Evolutionary conservation across 2,888 invertebrate species (phyloP), one percentile per base, ranked within the genome.

Genomic region (Mimas tiliae): DNA sequence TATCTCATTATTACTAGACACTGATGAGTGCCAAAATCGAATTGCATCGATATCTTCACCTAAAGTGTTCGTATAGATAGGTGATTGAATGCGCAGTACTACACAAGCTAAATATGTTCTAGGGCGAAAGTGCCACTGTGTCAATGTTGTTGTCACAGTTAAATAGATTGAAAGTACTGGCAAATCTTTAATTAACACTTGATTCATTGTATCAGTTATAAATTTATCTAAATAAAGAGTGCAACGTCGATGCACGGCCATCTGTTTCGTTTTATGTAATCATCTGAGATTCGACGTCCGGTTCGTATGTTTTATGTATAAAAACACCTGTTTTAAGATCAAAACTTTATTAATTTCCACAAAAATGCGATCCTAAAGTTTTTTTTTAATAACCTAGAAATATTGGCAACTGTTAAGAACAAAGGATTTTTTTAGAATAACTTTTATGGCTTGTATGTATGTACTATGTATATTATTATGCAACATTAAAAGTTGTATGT

Each of bases 131-230:
- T 82, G 81, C 77, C 74, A 86, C 77, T 86, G 82, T 89, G 89
- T 89, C 89, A 89, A 89, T 89, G 88, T 87, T 88, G 80, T 76
- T 83, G 82, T 81, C 82, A 81, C 79, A 76, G 69, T 72, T 65
- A 70, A 71, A 69, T 71, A 78, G 79, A 79, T 74, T 75, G 75
- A 79, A 19, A 63, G 16, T 64, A 53, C 33, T 64, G 12, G 4
- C 42, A 42, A 58, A 58, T 58, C 58, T 58, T 58, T 58, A 58
- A 42, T 58, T 58, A 58, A 42, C 38, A 11, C 45, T 42, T 52
- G 38, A 64, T n/a, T 42, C 38, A 27, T 51, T 48, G 11, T 45
- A 21, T 52, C 12, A n/a, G 34, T 47, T 55, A 47, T 65, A 42
- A 27, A 51, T 19, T 65, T 14, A 21, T n/a, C 47, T 19, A 42